Percentiles rank a stretch among this genome's conserved stretches.
These are phyloP conservation scores for Catotricha subobsoleta DNA, from an alignment of 2,888 invertebrate species.

Conservation along the genomic window DNA sequence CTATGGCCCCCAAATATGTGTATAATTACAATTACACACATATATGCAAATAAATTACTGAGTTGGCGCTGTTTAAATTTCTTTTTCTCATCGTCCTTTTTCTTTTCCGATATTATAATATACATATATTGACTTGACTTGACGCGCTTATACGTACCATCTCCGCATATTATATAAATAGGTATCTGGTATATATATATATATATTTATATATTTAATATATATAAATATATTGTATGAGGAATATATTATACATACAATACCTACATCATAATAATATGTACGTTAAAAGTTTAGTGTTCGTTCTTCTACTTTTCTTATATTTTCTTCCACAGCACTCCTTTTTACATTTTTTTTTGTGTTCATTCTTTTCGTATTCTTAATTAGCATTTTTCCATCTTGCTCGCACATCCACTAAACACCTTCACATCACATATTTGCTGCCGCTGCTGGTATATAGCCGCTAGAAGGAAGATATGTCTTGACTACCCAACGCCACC, in stretches of 20 bases:
- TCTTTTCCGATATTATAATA: no score
- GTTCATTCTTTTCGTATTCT: slow-evolving; percentile 4
- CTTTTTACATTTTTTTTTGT: slow-evolving; percentile 3
- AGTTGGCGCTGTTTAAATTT: slow-evolving; percentile 3
- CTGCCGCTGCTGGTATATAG: no score
- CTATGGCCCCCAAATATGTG: background rate
- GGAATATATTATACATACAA: no score
- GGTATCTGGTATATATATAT: background rate
- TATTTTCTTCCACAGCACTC: slow-evolving; percentile 4
- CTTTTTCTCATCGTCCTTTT: slow-evolving; percentile 2
- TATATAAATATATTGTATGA: no score
- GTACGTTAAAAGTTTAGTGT: background rate
- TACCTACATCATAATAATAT: no score
- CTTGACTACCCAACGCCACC: slow-evolving; percentile 1
- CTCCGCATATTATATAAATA: background rate
- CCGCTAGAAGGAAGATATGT: slow-evolving; percentile 2
- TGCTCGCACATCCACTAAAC: background rate
- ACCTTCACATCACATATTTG: background rate
- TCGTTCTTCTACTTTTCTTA: slow-evolving; percentile 4
- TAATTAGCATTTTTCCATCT: slow-evolving; percentile 2
- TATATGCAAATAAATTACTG: slow-evolving; percentile 3
- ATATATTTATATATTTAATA: no score
- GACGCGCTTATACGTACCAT: background rate
- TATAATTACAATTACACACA: slow-evolving; percentile 2
- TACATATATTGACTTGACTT: background rate